Percentiles rank a stretch among this genome's conserved stretches.
phyloP scores from a whole-genome alignment of 2,797 vertebrate genomes.

The Mus caroli region DNA sequence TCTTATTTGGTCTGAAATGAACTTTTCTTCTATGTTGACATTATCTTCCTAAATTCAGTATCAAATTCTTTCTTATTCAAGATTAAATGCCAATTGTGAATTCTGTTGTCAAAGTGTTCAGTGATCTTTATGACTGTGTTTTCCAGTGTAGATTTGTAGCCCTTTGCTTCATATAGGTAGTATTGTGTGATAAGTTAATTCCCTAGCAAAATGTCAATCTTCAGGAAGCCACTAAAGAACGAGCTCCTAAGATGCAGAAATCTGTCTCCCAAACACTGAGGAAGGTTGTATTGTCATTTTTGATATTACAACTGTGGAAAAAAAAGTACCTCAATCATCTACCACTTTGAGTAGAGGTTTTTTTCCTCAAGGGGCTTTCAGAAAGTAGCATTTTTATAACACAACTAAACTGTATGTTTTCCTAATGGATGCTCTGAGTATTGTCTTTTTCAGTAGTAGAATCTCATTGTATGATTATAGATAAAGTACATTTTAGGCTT shows the following conservation, averaged over 20 bases:
- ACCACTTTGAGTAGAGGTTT: slow-evolving; percentile 45
- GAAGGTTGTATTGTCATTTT: slow-evolving; percentile 8
- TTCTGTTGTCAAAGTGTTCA: not conserved
- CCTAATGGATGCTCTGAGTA: not conserved
- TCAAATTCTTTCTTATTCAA: slow-evolving; percentile 43
- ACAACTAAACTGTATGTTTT: slow-evolving; percentile 36
- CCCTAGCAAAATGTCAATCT: slow-evolving; percentile 18
- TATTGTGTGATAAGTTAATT: slow-evolving; percentile 33
- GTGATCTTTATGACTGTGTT: not conserved
- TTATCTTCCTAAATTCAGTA: slow-evolving; percentile 40
- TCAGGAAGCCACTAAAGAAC: not conserved
- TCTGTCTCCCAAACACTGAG: slow-evolving; percentile 42
- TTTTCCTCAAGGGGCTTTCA: slow-evolving; percentile 36
- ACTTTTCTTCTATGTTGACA: slow-evolving; percentile 30
- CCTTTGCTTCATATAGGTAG: not conserved
- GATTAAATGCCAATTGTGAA: slow-evolving; percentile 24
- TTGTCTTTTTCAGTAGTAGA: not conserved
- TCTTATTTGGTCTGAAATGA: slow-evolving; percentile 44
- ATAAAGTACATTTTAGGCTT: slow-evolving; percentile 31
- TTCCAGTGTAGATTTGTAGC: not conserved
- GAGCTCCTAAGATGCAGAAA: slow-evolving; percentile 22
- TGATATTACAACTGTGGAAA: slow-evolving; percentile 5
- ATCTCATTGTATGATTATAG: slow-evolving; percentile 26
- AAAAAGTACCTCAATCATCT: slow-evolving; percentile 2
- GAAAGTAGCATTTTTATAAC: slow-evolving; percentile 55